Evolutionary conservation across 2,797 vertebrate genomes (phyloP), one percentile per base, ranked within the genome.

Genomic region (Parauchenoglanis punctatus): DNA sequence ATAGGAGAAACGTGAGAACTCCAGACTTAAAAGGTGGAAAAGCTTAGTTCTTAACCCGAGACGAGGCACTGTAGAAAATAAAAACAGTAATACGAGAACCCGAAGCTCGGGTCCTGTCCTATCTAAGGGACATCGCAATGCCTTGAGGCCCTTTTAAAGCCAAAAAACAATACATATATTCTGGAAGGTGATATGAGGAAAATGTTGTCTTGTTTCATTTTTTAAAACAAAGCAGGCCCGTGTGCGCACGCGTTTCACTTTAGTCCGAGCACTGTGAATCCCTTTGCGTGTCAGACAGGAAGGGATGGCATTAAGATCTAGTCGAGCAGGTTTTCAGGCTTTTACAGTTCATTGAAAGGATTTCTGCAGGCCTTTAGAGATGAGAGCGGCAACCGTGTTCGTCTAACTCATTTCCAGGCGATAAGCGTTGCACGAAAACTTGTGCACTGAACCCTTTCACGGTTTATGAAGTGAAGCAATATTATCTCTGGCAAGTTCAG

Each of bases 321-420:
- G 95, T 93, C 87, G 40, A 92, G 91, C 95, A 90, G 89, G 94
- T 94, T 94, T 90, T 84, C 12, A 70, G 17, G 49, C 83, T 70
- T 35, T 52, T 49, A 72, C 56, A 65, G 77, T 63, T 75, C 49
- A 81, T 23, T 76, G 86, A 81, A 83, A 76, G 54, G 87, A 84
- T 84, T 84, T 84, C 54, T 65, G 58, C 84, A 68, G 81, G 28
- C 67, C 75, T 78, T 76, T 54, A 81, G 84, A 81, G 68, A 52
- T 25, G 25, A 44, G 72, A 86, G 81, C 25, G 28, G 61, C 49
- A 73, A 73, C 4, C 25, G 5, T 35, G 35, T 67, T 84, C 61
- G 83, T 15, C 44, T 40, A 81, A 81, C 46, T 81, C 28, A 6
- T 76, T 84, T 25, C 72, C 56, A 12, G 6, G 10, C 2, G 13